These are phyloP conservation scores for Enteromius argenteus DNA, from an alignment of 2,797 vertebrate genomes.

Conservation along the genomic window DNA sequence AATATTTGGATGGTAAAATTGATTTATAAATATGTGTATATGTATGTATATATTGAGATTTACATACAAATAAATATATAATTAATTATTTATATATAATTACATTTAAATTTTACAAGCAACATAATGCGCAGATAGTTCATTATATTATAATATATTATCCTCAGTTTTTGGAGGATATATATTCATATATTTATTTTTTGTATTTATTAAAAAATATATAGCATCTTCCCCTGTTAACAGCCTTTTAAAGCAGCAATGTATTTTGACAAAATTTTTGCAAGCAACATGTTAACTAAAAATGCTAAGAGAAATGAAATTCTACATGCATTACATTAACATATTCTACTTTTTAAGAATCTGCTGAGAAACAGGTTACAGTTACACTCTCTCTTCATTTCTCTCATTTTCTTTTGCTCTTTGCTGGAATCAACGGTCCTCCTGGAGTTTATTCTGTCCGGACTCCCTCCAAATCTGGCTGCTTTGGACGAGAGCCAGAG, in stretches of 20 bases:
- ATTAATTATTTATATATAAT: no score
- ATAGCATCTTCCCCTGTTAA: background rate
- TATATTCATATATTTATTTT: background rate
- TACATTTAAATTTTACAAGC: no score
- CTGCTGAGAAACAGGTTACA: background rate
- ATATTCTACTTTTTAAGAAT: background rate
- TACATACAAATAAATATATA: background rate
- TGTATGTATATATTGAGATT: background rate
- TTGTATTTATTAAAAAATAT: background rate
- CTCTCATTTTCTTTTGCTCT: constrained; percentile 14
- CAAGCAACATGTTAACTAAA: background rate
- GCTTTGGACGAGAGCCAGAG: constrained; percentile 66
- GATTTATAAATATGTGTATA: background rate
- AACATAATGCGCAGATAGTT: no score
- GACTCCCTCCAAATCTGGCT: constrained; percentile 74
- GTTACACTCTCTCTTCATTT: background rate
- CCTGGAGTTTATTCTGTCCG: constrained; percentile 38
- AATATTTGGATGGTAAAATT: background rate
- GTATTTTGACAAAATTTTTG: background rate
- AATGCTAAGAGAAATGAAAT: background rate
- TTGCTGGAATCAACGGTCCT: constrained; percentile 48
- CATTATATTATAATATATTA: no score
- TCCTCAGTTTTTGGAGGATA: no score
- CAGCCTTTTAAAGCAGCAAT: background rate
- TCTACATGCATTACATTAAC: background rate